A percentile compares a stretch with the other conserved stretches of the same genome.
Evolutionary conservation across 1,140 invertebrate species (phyloP).

Genomic region (Nylanderia fulva): DNA sequence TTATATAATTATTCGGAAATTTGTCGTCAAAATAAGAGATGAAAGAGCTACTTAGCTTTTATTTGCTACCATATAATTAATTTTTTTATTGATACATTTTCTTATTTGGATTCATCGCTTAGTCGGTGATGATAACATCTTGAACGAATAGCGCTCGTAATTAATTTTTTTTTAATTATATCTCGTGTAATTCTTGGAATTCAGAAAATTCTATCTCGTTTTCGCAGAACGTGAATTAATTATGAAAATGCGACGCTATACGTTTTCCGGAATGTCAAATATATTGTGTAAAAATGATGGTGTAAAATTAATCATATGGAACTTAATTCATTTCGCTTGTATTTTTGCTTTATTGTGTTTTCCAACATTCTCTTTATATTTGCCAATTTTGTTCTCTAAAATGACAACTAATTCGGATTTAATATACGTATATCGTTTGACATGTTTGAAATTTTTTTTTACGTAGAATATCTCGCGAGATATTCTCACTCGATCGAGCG

Average conservation of each 20-base stretch:
- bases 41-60: too few species aligned
- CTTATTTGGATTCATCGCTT: not conserved
- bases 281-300: not conserved
- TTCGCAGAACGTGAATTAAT: not conserved
- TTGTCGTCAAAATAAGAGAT: too few species aligned
- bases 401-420: not conserved
- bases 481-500: not conserved
- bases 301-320: too few species aligned
- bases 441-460: not conserved
- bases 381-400: not conserved
- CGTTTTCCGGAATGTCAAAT: not conserved
- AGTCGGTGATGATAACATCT: not conserved
- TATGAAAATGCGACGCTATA: not conserved
- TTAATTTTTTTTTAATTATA: too few species aligned
- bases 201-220: too few species aligned
- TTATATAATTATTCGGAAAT: not conserved
- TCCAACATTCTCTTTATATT: not conserved
- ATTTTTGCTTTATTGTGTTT: not conserved
- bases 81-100: not conserved
- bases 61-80: not conserved
- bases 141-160: not conserved
- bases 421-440: not conserved
- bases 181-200: not conserved
- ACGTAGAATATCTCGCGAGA: not conserved
- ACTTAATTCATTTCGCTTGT: slow-evolving; percentile 5